Conservation (phyloP, 1,140 invertebrate genomes). For the Panulirus ornatus region DNA sequence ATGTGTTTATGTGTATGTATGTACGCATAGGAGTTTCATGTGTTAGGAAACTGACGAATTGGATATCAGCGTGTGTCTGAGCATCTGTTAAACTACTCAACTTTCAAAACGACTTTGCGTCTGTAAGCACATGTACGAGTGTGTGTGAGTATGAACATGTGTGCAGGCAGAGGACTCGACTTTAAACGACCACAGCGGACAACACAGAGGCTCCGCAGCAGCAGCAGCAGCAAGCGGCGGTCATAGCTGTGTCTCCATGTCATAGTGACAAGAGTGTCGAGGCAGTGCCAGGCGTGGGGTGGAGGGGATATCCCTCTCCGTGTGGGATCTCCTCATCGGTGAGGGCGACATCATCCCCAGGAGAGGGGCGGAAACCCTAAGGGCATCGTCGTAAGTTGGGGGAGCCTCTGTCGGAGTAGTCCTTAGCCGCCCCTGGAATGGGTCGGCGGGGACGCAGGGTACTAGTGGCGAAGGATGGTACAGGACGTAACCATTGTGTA, state of each 20-base stretch:
- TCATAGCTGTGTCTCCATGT: slow-evolving; percentile 73
- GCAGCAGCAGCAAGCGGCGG: slow-evolving; percentile 5
- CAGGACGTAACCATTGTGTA: slow-evolving; percentile 76
- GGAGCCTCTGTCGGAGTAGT: slow-evolving; percentile 73
- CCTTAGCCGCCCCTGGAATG: slow-evolving; percentile 53
- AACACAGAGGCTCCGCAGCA: background rate
- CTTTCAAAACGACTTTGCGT: background rate
- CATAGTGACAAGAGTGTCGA: slow-evolving; percentile 71
- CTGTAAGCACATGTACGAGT: too few relatives aligned
- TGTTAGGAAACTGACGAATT: background rate
- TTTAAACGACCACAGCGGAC: background rate
- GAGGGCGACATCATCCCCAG: slow-evolving; percentile 61
- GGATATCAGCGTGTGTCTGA: background rate
- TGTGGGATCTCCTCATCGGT: slow-evolving; percentile 75
- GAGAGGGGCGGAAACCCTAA: slow-evolving; percentile 76
- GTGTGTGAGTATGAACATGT: background rate
- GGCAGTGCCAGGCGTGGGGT: slow-evolving; percentile 67
- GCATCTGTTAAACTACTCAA: background rate
- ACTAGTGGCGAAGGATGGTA: slow-evolving; percentile 75
- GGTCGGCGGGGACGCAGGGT: slow-evolving; percentile 51
- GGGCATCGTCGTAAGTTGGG: slow-evolving; percentile 77
- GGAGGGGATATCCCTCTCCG: slow-evolving; percentile 76
- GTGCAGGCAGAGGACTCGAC: background rate
- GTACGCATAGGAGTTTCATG: too few relatives aligned
- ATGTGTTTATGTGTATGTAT: background rate